A percentile compares a stretch with the other conserved stretches of the same genome.
Evolutionary conservation across 2,797 vertebrate species (phyloP).

Genomic region (Glyptemys insculpta): DNA sequence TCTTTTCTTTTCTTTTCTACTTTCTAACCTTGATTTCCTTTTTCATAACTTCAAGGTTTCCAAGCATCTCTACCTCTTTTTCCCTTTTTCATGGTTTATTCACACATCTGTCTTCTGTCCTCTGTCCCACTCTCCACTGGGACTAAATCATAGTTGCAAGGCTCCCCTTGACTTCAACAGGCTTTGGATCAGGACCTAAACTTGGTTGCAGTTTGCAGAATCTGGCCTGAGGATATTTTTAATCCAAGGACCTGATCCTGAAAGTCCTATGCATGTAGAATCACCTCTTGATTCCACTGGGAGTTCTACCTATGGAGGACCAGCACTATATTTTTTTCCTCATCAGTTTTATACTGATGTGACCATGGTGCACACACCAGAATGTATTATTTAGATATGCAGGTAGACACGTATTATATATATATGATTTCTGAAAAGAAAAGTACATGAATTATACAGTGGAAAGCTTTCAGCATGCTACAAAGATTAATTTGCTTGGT

Average conservation of each 20-base stretch:
- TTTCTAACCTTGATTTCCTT: neutral
- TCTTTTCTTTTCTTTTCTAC: neutral
- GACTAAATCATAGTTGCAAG: neutral
- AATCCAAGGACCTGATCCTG: neutral
- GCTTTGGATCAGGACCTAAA: neutral
- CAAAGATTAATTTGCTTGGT: neutral
- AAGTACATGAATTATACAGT: conserved; percentile 16
- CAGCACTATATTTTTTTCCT: neutral
- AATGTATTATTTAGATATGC: conserved; percentile 33
- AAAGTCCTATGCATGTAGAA: neutral
- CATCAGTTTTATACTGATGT: neutral
- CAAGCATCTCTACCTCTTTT: neutral
- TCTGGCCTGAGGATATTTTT: neutral
- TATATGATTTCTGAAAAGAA: conserved; percentile 6
- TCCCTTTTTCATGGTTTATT: neutral
- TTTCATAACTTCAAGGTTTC: neutral
- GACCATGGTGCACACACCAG: neutral
- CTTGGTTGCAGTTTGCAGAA: neutral
- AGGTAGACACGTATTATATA: neutral
- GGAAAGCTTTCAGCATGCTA: neutral
- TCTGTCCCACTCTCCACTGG: neutral
- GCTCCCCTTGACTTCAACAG: neutral
- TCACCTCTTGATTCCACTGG: neutral
- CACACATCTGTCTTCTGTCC: neutral
- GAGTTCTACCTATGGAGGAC: neutral